phyloP scores from a whole-genome alignment of 2,888 invertebrate genomes.

The Mesorhabditis spiculigera region DNA sequence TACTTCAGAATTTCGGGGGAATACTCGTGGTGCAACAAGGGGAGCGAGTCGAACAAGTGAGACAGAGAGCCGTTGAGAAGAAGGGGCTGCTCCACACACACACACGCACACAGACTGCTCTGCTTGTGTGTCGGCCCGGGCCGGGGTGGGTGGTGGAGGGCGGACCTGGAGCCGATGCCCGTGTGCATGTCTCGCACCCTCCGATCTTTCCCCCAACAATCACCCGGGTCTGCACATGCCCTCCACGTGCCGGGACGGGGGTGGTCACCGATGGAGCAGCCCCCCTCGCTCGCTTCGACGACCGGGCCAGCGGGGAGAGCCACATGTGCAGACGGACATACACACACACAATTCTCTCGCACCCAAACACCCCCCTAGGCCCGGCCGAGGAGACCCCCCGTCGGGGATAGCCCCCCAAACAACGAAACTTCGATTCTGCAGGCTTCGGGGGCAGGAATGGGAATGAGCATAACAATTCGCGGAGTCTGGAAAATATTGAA shows the following conservation, averaged over 20 bases:
- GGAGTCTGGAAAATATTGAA: too few relatives aligned
- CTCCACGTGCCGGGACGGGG: neutral
- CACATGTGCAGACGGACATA: neutral
- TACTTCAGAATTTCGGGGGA: neutral
- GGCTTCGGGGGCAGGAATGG: too few relatives aligned
- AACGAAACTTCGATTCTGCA: too few relatives aligned
- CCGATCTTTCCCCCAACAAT: neutral
- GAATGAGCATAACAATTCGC: too few relatives aligned
- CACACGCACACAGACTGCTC: neutral
- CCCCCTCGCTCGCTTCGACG: too few relatives aligned
- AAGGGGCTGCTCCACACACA: too few relatives aligned
- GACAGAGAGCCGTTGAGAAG: too few relatives aligned
- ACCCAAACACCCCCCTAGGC: conserved; percentile 3
- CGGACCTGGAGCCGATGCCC: neutral
- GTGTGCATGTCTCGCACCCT: too few relatives aligned
- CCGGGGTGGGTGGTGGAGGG: conserved; percentile 1
- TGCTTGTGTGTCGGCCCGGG: neutral
- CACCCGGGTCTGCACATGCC: neutral
- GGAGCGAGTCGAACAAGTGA: too few relatives aligned
- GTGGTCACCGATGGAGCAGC: too few relatives aligned
- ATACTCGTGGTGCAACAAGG: too few relatives aligned
- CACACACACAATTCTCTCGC: neutral
- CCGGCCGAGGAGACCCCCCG: neutral
- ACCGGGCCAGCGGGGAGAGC: neutral
- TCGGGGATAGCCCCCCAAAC: neutral